Base-by-base conservation (phyloP, 1,140 invertebrate genomes). In the Bombus vancouverensis region DNA sequence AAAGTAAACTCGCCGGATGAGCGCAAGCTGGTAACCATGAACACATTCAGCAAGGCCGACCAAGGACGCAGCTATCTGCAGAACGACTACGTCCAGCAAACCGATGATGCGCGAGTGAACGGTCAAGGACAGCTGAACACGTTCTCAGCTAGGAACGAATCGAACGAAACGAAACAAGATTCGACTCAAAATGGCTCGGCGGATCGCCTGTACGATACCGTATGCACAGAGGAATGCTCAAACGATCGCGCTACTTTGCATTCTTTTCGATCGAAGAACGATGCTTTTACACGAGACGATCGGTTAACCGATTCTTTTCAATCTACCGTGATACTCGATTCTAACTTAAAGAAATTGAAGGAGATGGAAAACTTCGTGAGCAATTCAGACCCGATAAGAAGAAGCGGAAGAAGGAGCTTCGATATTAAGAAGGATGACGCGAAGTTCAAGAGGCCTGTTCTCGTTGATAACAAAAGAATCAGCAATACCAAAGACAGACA, bases 11-110 rank as follows among this genome's bases (percentile, higher is more conserved):
- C 72, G 44, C 57, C 71, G 37, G 81, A 83, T 1, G 82, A 80
- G n/a, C 88, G 77, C 18, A 88, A 34, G 10, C 88, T 79, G n/a
- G 70, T 93, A 0, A 90, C 91, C 18, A 71, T 95, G 62, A 94
- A 95, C 74, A 94, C 92, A 4, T 95, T 95, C 89, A 90, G 87
- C 70, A 89, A 83, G 28, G 59, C 57, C 5, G 86, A 86, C 1
- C 79, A 66, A 42, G 66, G 42, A 8, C 13, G 47, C 32, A 74
- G 44, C 15, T 53, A 53, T 53, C 18, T 53, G 47, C 47, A 53
- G 47, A 22, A 53, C 47, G 47, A 18, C 18, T 53, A 53, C 47
- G 47, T 53, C 18, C 47, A 53, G 47, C 47, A 53, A 53, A 53
- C 6, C 47, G 47, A 53, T 53, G 25, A 28, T 2, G n/a, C 44